A percentile compares a stretch with the other conserved stretches of the same genome.
Conservation (phyloP, 35 echinoderm and acorn worm species). For the Lytechinus variegatus region DNA sequence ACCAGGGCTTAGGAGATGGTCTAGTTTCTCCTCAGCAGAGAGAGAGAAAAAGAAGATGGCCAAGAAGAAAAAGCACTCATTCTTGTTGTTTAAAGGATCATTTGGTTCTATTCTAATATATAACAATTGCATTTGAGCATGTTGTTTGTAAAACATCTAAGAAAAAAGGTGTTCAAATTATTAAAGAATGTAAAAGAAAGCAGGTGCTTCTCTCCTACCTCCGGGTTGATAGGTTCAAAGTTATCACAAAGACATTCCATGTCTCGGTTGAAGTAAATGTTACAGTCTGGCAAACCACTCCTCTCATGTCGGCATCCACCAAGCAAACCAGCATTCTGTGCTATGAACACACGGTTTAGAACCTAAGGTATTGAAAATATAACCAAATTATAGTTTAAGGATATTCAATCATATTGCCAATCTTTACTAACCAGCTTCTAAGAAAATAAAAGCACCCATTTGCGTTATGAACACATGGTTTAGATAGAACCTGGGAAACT, state of each 20-base stretch:
- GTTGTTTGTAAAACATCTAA: no score
- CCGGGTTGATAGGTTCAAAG: conserved; percentile 59
- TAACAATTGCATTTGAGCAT: no score
- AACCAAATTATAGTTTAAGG: background rate
- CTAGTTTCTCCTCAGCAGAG: no score
- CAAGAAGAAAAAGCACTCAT: no score
- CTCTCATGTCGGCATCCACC: conserved; percentile 58
- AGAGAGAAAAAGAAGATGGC: no score
- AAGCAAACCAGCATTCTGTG: conserved; percentile 39
- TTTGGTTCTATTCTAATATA: no score
- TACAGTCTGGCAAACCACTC: conserved; percentile 43
- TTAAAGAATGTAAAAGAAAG: background rate
- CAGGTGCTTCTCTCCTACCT: conserved; percentile 26
- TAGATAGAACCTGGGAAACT: background rate
- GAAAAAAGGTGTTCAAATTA: no score
- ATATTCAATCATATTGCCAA: background rate
- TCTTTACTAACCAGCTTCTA: no score
- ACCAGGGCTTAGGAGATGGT: no score
- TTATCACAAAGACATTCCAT: conserved; percentile 57
- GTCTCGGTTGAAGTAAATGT: conserved; percentile 53
- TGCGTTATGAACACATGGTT: conserved; percentile 25
- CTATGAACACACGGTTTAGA: conserved; percentile 29
- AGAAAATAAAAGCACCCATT: background rate
- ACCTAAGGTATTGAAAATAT: background rate
- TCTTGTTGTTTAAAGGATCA: no score